phyloP scores from a whole-genome alignment of 2,113 vertebrate species.

The Albula glossodonta region DNA sequence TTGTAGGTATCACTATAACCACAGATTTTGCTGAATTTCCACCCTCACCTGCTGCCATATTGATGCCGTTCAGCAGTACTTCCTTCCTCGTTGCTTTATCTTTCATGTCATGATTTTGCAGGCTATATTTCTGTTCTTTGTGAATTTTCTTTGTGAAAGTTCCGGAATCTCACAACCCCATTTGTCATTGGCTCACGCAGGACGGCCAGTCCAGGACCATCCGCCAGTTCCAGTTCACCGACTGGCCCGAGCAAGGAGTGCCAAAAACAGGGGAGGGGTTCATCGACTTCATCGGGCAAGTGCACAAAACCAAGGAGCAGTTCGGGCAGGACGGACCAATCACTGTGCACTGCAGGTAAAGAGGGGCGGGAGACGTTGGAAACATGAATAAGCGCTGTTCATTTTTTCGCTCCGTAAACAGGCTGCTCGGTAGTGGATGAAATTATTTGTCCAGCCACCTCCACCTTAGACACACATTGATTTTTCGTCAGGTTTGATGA shows the following conservation, averaged over 20 bases:
- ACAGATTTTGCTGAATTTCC: neutral
- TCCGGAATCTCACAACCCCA: neutral
- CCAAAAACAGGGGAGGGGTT: constrained; percentile 95
- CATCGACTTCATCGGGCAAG: constrained; percentile 97
- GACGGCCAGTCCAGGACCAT: constrained; percentile 96
- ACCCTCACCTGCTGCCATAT: neutral
- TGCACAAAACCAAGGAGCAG: constrained; percentile 98
- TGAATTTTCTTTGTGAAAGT: neutral
- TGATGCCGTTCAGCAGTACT: too few species aligned
- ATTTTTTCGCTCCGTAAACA: neutral
- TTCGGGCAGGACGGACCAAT: constrained; percentile 97
- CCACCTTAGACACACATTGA: neutral
- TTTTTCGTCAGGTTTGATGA: neutral
- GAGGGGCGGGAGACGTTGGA: neutral
- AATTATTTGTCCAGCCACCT: neutral
- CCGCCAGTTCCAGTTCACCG: constrained; percentile 97
- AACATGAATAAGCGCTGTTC: neutral
- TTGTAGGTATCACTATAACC: neutral
- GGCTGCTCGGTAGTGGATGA: neutral
- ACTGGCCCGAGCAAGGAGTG: constrained; percentile 97
- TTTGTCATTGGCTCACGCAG: constrained; percentile 57
- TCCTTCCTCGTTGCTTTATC: too few species aligned
- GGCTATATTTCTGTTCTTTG: too few species aligned
- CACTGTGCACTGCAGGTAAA: constrained; percentile 94
- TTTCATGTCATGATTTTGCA: too few species aligned